Conservation (phyloP, 2,888 invertebrate species). For the Phortica magna region DNA sequence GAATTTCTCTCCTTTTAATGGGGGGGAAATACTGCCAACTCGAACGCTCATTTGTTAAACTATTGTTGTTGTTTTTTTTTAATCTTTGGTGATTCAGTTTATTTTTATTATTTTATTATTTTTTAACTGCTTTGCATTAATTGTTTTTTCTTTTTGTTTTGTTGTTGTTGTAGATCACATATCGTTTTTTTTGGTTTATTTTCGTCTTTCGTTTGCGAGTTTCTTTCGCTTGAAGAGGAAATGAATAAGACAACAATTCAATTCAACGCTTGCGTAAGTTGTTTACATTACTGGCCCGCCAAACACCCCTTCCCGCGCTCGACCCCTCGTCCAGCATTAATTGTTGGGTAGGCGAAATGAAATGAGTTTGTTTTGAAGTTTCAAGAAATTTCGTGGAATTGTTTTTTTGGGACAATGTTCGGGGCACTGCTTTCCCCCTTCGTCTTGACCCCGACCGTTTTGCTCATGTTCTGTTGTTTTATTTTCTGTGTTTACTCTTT, state of each 20-base stretch:
- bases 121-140: constrained; percentile 9
- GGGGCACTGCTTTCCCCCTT: constrained; percentile 2
- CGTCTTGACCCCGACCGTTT: constrained; percentile 6
- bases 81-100: constrained; percentile 16
- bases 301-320: background rate
- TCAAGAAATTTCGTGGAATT: constrained; percentile 47
- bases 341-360: constrained; percentile 36
- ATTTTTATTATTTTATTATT: background rate
- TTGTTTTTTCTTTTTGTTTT: constrained; percentile 20
- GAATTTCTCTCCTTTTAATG: background rate
- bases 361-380: constrained; percentile 46
- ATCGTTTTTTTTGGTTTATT: constrained; percentile 2
- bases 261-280: constrained; percentile 67
- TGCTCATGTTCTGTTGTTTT: background rate
- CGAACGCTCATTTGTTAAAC: background rate
- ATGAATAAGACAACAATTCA: constrained; percentile 40
- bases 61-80: constrained; percentile 9
- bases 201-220: background rate
- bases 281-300: constrained; percentile 57
- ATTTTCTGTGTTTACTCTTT: background rate
- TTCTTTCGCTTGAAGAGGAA: background rate
- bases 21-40: too few species aligned
- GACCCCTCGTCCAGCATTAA: background rate
- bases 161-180: constrained; percentile 3
- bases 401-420: constrained; percentile 39